Evolutionary conservation across 2,888 invertebrate genomes (phyloP).

Genomic region (Andrena marginata): DNA sequence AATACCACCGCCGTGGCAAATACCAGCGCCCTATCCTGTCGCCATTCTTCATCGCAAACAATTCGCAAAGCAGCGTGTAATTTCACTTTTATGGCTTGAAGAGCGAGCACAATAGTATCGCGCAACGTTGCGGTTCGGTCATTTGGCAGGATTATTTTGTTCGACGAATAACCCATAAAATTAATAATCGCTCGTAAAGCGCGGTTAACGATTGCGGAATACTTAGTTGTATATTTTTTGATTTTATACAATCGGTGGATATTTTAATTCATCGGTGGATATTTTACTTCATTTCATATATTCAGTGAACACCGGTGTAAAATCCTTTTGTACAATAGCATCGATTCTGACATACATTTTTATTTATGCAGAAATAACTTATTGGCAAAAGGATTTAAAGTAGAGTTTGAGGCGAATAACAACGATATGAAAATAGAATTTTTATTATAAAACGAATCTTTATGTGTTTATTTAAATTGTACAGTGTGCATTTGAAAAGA

Average conservation of each 20-base stretch:
- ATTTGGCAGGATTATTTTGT: not conserved
- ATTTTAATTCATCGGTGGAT: not conserved
- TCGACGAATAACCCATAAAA: not conserved
- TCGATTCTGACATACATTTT: not conserved
- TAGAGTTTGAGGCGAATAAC: not conserved
- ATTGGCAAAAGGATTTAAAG: not conserved
- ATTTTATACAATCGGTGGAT: not conserved
- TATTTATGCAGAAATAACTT: not conserved
- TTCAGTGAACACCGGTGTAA: not conserved
- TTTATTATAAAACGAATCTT: not conserved
- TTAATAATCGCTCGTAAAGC: not conserved
- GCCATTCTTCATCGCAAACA: slow-evolving; percentile 6
- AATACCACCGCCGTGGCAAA: slow-evolving; percentile 26
- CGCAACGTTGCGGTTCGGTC: not conserved
- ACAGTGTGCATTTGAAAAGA: too few species aligned
- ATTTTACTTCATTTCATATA: not conserved
- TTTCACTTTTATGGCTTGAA: slow-evolving; percentile 8
- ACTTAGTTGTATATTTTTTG: not conserved
- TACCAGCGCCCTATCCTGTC: not conserved
- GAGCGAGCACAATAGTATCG: not conserved
- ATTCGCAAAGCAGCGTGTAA: not conserved
- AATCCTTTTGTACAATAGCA: not conserved
- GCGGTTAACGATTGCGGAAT: not conserved
- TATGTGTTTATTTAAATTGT: not conserved
- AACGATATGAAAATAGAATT: not conserved